phyloP scores from a whole-genome alignment of 2,888 invertebrate species.

The Ischnus inquisitorius region DNA sequence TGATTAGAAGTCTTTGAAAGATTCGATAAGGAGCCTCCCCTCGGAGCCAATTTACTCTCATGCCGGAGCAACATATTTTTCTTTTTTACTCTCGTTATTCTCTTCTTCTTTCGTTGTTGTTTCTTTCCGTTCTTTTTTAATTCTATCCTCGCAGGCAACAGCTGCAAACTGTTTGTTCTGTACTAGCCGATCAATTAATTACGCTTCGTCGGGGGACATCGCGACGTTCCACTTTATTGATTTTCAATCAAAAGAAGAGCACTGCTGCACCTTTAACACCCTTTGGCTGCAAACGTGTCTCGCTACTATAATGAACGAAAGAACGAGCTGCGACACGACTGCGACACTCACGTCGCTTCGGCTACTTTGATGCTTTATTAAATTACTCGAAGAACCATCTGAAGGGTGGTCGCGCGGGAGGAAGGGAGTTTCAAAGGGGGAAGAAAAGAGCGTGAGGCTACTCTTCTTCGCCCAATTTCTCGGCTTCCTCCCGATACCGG shows the following conservation, averaged over 20 bases:
- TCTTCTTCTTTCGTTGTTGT: neutral
- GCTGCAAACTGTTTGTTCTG: constrained; percentile 55
- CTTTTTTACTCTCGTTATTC: constrained; percentile 41
- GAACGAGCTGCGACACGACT: neutral
- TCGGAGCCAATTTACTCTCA: constrained; percentile 43
- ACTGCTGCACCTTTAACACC: constrained; percentile 35
- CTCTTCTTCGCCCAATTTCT: constrained; percentile 18
- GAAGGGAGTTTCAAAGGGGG: neutral
- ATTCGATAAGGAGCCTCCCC: constrained; percentile 35
- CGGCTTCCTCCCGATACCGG: constrained; percentile 35
- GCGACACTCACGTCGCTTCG: neutral
- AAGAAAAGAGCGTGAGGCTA: neutral
- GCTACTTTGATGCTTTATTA: constrained; percentile 37
- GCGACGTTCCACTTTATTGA: constrained; percentile 57
- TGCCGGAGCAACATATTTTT: constrained; percentile 26
- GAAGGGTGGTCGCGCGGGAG: neutral
- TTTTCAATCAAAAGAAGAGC: constrained; percentile 55
- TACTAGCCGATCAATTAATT: constrained; percentile 56
- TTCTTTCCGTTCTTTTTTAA: constrained; percentile 19
- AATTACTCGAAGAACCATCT: constrained; percentile 45
- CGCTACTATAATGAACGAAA: constrained; percentile 7
- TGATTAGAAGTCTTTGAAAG: constrained; percentile 53
- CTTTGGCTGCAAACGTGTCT: neutral
- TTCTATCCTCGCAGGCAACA: constrained; percentile 15
- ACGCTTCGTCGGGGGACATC: constrained; percentile 47